These are phyloP conservation scores for Dendrophyllia cribrosa DNA, from an alignment of 64 coral and sea anemone species.

Conservation along the genomic window DNA sequence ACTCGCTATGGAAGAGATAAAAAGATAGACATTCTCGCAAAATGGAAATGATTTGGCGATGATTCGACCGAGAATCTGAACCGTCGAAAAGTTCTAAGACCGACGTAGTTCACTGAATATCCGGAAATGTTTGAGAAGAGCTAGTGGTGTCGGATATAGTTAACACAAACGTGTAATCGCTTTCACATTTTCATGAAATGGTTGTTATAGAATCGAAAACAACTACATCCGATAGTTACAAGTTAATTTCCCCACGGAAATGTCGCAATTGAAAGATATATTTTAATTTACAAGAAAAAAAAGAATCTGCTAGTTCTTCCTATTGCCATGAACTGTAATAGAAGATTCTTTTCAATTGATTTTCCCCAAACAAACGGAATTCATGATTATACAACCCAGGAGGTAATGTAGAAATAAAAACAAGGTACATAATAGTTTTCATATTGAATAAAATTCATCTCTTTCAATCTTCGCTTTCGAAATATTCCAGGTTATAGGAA, in stretches of 20 bases:
- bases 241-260: neutral
- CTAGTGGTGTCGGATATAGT: neutral
- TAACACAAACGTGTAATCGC: neutral
- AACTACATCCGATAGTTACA: neutral
- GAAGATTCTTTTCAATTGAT: constrained; percentile 32
- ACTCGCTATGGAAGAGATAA: constrained; percentile 34
- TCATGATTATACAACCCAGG: constrained; percentile 25
- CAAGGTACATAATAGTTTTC: constrained; percentile 37
- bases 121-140: neutral
- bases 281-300: neutral
- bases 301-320: neutral
- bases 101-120: neutral
- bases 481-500: neutral
- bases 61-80: neutral
- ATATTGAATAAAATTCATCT: neutral
- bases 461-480: neutral
- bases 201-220: constrained; percentile 15
- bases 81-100: neutral
- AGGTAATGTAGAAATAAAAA: constrained; percentile 4
- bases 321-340: constrained; percentile 1
- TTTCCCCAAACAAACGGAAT: constrained; percentile 45
- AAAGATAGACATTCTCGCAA: constrained; percentile 11
- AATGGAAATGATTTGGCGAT: neutral
- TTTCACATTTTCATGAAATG: neutral
- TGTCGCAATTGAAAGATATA: neutral